Evolutionary conservation across 2,888 invertebrate species (phyloP), one percentile per base, ranked within the genome.

Genomic region (Ectemnius cavifrons): DNA sequence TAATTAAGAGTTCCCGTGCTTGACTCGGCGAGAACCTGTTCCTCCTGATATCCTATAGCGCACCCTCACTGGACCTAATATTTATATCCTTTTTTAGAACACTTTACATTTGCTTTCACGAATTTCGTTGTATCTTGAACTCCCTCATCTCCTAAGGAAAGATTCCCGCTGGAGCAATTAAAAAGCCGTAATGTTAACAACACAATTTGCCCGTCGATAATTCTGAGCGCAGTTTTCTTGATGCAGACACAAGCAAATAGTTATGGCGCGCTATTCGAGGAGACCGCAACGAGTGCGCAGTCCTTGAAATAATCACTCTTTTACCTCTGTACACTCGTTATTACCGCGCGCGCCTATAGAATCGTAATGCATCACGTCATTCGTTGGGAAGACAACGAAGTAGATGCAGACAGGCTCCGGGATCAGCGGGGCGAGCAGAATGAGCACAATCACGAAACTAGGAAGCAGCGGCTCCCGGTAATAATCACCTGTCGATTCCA

Each of bases 21-120:
- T 77, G 77, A 72, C 71, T 66, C 68, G 69, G 67, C 59, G 77
- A 77, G 80, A 82, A 85, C 84, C 85, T 86, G 84, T 85, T 86
- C 80, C 68, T 63, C 56, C 47, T 59, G 75, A 64, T 52, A 1
- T 52, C 14, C 11, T 16, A 52, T 37, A 37, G 52, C 5, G n/a
- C n/a, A 52, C 11, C n/a, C 16, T 52, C 6, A 52, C 16, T 52
- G 1, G 1, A 52, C 13, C 52, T 52, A 52, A 16, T 52, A 52
- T 52, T 13, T 37, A 8, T 4, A 6, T 11, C 8, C 37, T 6
- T 37, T 11, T 37, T 37, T 37, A 4, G 37, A 6, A 37, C 37
- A 37, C 11, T 37, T 37, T 8, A 37, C 5, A 6, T 37, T 37
- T 37, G 8, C 8, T 11, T 37, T 37, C 8, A 4, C 37, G 37